Evolutionary conservation across 2,113 vertebrate genomes (phyloP).

Genomic region (Gymnocephalus cernua): DNA sequence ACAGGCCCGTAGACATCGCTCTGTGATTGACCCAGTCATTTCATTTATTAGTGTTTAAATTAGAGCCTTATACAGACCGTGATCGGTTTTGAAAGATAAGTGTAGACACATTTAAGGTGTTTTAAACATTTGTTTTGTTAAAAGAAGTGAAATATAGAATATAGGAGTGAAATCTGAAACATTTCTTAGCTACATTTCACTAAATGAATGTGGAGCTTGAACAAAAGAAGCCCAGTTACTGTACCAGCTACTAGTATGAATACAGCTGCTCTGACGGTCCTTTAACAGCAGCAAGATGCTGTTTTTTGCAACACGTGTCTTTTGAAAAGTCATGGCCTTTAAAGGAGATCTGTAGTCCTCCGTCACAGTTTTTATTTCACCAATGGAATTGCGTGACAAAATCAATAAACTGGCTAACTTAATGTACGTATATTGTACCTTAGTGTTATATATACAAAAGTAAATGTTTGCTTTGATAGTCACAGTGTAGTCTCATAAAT

Average conservation of each 20-base stretch:
- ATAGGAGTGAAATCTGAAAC: not conserved
- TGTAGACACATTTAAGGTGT: not conserved
- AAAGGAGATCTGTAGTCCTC: constrained; percentile 31
- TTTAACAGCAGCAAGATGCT: constrained; percentile 24
- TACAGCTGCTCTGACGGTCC: constrained; percentile 20
- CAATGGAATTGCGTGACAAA: not conserved
- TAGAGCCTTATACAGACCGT: not conserved
- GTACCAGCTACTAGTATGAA: not conserved
- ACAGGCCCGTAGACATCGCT: not conserved
- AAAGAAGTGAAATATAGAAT: not conserved
- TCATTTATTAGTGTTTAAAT: not conserved
- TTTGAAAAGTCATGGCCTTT: constrained; percentile 55
- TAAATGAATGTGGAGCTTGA: not conserved
- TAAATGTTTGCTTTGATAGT: constrained; percentile 60
- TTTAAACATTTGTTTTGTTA: not conserved
- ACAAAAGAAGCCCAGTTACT: constrained; percentile 6
- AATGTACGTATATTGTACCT: not conserved
- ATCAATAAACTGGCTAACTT: constrained; percentile 4
- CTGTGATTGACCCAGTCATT: not conserved
- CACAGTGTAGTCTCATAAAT: constrained; percentile 26
- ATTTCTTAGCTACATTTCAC: not conserved
- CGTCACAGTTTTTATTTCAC: constrained; percentile 39
- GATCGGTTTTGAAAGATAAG: not conserved
- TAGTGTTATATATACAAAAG: constrained; percentile 9
- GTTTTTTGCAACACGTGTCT: constrained; percentile 30